Percentiles rank a stretch among this genome's conserved stretches.
Evolutionary conservation across 2,797 vertebrate species (phyloP).

Genomic region (Anas bernieri): DNA sequence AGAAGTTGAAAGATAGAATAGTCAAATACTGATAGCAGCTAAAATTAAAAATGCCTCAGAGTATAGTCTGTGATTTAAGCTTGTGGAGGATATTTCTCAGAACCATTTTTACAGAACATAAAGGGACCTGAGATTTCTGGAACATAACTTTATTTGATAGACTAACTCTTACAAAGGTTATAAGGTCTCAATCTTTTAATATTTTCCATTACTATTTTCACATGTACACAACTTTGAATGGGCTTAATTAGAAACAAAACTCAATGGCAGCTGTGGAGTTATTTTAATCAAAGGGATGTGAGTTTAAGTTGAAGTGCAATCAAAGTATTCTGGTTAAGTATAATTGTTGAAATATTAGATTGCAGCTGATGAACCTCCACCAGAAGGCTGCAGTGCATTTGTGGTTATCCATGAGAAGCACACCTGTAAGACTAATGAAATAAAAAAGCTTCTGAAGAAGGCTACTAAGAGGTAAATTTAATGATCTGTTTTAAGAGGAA

Average conservation of each 20-base stretch:
- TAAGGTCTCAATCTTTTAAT: slow-evolving; percentile 16
- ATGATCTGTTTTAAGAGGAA: neutral
- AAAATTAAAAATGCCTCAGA: neutral
- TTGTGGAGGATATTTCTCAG: neutral
- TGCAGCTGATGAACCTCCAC: slow-evolving; percentile 91
- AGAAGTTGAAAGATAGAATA: neutral
- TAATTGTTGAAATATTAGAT: slow-evolving; percentile 85
- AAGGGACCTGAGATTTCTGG: neutral
- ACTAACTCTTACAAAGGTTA: neutral
- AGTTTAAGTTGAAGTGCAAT: slow-evolving; percentile 68
- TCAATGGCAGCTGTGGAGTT: slow-evolving; percentile 68
- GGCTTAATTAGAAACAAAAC: slow-evolving; percentile 59
- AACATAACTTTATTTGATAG: neutral
- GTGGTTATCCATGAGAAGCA: slow-evolving; percentile 89
- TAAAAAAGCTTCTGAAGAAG: slow-evolving; percentile 94
- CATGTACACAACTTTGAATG: slow-evolving; percentile 16
- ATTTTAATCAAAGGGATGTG: slow-evolving; percentile 73
- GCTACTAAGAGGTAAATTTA: slow-evolving; percentile 86
- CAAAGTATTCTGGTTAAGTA: slow-evolving; percentile 65
- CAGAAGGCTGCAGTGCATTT: slow-evolving; percentile 89
- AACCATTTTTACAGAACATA: neutral
- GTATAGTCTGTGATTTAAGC: neutral
- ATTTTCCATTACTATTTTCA: neutral
- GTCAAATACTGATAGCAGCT: neutral
- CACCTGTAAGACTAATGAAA: slow-evolving; percentile 91